Evolutionary conservation across 2,888 invertebrate genomes (phyloP).

Genomic region (Tiliacea aurago): DNA sequence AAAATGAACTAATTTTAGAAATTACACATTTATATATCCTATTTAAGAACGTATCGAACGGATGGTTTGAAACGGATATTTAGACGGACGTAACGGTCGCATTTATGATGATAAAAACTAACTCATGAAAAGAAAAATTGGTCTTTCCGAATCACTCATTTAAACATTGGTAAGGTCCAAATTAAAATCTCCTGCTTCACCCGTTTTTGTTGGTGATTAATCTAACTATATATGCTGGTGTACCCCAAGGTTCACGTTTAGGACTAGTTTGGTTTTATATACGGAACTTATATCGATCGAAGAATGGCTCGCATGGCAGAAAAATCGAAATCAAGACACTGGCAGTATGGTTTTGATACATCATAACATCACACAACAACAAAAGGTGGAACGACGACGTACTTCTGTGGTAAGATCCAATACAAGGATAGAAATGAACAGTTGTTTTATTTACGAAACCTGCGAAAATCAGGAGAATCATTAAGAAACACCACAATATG

Average conservation of each 20-base stretch:
- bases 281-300: not conserved
- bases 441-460: too few relatives aligned
- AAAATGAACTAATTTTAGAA: conserved; percentile 23
- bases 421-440: too few relatives aligned
- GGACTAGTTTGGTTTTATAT: not conserved
- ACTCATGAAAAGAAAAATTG: too few relatives aligned
- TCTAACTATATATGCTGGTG: not conserved
- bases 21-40: conserved; percentile 16
- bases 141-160: too few relatives aligned
- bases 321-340: not conserved
- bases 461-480: too few relatives aligned
- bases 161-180: not conserved
- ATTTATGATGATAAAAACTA: not conserved
- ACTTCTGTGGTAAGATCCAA: too few relatives aligned
- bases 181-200: not conserved
- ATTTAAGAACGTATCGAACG: not conserved
- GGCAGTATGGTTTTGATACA: not conserved
- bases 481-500: too few relatives aligned
- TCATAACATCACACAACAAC: not conserved
- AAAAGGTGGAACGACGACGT: not conserved
- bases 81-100: not conserved
- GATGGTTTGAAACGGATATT: not conserved
- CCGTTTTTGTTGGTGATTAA: not conserved
- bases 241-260: not conserved
- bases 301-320: not conserved